Base-by-base conservation (phyloP, 2,113 vertebrate genomes). In the Gasterosteus nipponicus region DNA sequence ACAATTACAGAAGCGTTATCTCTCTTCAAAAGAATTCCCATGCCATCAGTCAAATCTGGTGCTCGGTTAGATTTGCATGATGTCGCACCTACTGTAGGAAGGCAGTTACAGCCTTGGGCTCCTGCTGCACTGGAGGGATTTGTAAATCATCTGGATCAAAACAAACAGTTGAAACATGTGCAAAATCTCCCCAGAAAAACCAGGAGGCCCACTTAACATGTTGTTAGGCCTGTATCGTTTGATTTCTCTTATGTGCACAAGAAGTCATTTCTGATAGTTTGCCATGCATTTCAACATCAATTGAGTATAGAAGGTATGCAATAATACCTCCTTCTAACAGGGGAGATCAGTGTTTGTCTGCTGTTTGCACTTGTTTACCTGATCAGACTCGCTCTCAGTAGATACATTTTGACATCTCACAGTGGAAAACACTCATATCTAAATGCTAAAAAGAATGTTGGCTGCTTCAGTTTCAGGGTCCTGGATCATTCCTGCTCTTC, bases 71-170 rank as follows among this genome's bases (percentile, higher is more conserved):
- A 86, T 88, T 89, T 90, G 81, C 83, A 80, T 89, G 33, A 19
- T 63, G 46, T 78, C 78, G 79, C 16, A 46, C 38, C 5, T 39
- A 15, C 26, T 56, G 29, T 8, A 10, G 22, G 35, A 22, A 53
- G 44, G 14, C 80, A 60, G 75, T 90, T 88, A 77, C 80, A 77
- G 78, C 79, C 75, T 61, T 78, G 74, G 76, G 80, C 70, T 77
- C n/a, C 44, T 1, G 10, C 26, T 64, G 38, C 31, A 73, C 49
- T 10, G 29, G 46, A 58, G 22, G 69, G 1, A 47, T 53, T 49
- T 49, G 10, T 71, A 71, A 83, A 77, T 89, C 59, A 72, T 69
- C 31, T 74, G 9, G 10, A 46, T 77, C 63, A 59, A 69, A 76
- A 74, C 53, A 69, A 82, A 84, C 80, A 64, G 54, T 68, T 84